Evolutionary conservation across 2,113 vertebrate species (phyloP), one percentile per base, ranked within the genome.

Genomic region (Salvelinus alpinus): DNA sequence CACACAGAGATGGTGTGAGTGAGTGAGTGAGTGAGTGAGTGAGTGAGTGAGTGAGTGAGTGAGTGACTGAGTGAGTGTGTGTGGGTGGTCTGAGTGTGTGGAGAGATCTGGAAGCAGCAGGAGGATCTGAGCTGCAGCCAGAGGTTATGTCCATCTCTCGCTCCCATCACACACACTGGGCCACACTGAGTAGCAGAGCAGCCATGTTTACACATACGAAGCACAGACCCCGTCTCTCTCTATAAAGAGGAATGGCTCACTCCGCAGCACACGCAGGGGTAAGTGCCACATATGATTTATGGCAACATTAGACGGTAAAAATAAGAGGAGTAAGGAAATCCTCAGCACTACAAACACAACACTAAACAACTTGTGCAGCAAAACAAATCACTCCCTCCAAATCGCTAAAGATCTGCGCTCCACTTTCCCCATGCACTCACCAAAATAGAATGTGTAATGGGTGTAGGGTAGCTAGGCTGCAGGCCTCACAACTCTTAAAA

Each of bases 391-490:
- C 78, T 74, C 47, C 38, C 57, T 66, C 22, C 18, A 71, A 70
- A 82, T 79, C 34, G 67, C 76, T 74, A 78, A 70, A 79, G 74
- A 84, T 78, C 64, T 66, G 54, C 18, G 67, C 48, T 77, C 60
- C 79, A 75, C 62, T 62, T 62, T 62, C 59, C n/a, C 60, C 31
- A 74, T 54, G 51, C 78, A 13, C 73, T 68, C 60, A 78, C 82
- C 66, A 75, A 76, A 77, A 70, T 25, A 57, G 14, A 48, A 68
- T 14, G 38, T 75, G 64, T 84, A 86, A 83, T 82, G 75, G 86
- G 87, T 48, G 38, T n/a, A 72, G 25, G 24, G 47, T 71, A n/a
- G 44, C 24, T 6, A 14, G 47, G n/a, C 70, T 12, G 47, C 38
- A 9, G 38, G n/a, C 5, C 31, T 44, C 20, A 11, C 18, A 22